Base-by-base conservation (phyloP, 1,140 invertebrate genomes). In the Sipha flava region DNA sequence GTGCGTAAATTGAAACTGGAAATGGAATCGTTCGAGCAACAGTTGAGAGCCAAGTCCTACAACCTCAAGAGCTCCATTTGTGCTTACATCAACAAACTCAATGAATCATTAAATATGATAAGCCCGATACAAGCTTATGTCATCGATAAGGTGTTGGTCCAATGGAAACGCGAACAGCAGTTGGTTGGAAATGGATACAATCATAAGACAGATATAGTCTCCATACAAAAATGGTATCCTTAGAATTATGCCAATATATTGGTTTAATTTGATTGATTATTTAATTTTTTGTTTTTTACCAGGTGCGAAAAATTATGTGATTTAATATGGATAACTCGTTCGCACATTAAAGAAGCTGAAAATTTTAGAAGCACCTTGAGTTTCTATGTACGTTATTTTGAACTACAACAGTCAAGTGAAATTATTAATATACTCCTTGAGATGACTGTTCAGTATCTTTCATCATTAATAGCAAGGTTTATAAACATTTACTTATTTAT, bases 151-250 rank as follows among this genome's bases (percentile, higher is more conserved):
- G 94, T 98, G 85, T 87, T 98, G 4, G 96, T 96, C 77, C 89
- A 89, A 54, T 98, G 97, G 97, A 96, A 97, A 84, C 88, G 95
- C 31, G 93, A 96, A 82, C 97, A 98, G 83, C 95, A 97, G 82
- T 86, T 97, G 37, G 91, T 92, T 26, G 96, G 96, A 3, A 98
- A 98, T 87, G 96, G 96, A 0, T 91, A 92, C 0, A 88, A 89
- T 1, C 94, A 96, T 85, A 92, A 92, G 81, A 92, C 85, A 70
- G 87, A 92, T 84, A 87, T 98, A 45, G 95, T 98, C 84, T 89
- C 90, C 1, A 94, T 98, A 82, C 96, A 98, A 86, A 92, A 93
- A 83, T 98, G 95, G 93, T 91, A 84, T 84, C n/a, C n/a, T n/a
- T n/a, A n/a, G n/a, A n/a, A n/a, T 84, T 80, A 37, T 66, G 64